A percentile compares a stretch with the other conserved stretches of the same genome.
Conservation (phyloP, 2,797 vertebrate species). For the Gallinago solitaria region DNA sequence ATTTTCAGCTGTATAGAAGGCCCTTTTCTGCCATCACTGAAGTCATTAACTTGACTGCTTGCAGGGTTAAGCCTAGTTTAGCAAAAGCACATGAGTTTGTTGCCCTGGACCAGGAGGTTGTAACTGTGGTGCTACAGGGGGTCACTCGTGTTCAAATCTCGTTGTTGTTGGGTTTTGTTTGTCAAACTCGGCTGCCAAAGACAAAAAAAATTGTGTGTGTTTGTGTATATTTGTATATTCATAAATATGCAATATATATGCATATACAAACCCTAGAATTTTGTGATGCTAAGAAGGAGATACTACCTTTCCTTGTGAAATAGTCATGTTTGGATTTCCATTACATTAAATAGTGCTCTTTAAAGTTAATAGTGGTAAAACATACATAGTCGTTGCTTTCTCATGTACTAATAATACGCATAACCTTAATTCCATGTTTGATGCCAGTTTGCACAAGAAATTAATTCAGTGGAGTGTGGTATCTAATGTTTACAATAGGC, state of each 20-base stretch:
- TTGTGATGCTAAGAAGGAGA: conserved; percentile 8
- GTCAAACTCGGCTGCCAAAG: conserved; percentile 69
- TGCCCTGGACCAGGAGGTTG: conserved; percentile 4
- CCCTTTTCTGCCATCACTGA: not conserved
- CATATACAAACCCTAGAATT: conserved; percentile 43
- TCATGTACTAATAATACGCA: not conserved
- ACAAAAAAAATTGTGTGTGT: conserved; percentile 56
- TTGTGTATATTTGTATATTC: conserved; percentile 60
- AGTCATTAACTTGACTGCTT: not conserved
- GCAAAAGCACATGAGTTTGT: conserved; percentile 14
- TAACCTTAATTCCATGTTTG: conserved; percentile 31
- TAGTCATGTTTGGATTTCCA: conserved; percentile 35
- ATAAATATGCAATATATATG: conserved; percentile 25
- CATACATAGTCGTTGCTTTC: conserved; percentile 34
- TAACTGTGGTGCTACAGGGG: conserved; percentile 30
- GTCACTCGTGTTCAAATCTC: not conserved
- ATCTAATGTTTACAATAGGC: conserved; percentile 47
- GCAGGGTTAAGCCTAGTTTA: not conserved
- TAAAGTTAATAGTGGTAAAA: conserved; percentile 12
- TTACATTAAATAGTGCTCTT: conserved; percentile 15
- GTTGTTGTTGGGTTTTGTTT: not conserved
- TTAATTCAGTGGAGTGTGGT: not conserved
- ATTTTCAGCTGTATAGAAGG: conserved; percentile 5
- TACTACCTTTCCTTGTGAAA: conserved; percentile 38
- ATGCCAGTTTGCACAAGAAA: conserved; percentile 64